phyloP scores from a whole-genome alignment of 2,113 vertebrate species.

The Dasypus novemcinctus region DNA sequence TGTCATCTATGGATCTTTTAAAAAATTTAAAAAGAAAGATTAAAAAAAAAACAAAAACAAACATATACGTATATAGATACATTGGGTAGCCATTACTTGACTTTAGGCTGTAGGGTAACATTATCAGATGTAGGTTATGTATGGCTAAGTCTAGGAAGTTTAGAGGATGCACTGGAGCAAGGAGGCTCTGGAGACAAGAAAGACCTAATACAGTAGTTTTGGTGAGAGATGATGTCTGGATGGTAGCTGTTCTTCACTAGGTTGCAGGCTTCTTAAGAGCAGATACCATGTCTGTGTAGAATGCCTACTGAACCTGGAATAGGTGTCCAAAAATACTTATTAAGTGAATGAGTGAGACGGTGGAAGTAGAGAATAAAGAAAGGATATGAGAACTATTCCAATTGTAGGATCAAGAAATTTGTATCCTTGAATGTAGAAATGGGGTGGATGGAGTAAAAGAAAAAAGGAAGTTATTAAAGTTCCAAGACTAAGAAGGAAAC shows the following conservation, averaged over 20 bases:
- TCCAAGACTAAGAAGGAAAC: not conserved
- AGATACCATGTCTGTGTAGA: not conserved
- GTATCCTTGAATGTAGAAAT: not conserved
- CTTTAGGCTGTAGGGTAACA: not conserved
- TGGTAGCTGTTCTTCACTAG: not conserved
- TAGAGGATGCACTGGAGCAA: not conserved
- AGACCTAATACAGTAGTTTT: not conserved
- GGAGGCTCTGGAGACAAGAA: not conserved
- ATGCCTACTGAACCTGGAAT: not conserved
- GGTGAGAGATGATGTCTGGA: not conserved
- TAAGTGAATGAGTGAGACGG: not conserved
- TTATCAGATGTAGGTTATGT: not conserved
- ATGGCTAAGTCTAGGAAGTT: not conserved
- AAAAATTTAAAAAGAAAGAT: too few species aligned
- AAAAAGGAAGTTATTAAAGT: not conserved
- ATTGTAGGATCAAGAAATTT: not conserved
- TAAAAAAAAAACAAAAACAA: too few species aligned
- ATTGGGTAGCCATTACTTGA: not conserved
- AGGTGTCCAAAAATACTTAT: not conserved
- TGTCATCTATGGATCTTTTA: too few species aligned
- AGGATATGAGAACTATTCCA: not conserved
- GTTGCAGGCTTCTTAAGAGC: not conserved
- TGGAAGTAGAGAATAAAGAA: not conserved
- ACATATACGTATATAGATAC: not conserved
- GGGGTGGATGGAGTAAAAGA: not conserved